phyloP scores from a whole-genome alignment of 37 sponge, comb jelly and placozoan genomes.

The Haliclona indistincta region DNA sequence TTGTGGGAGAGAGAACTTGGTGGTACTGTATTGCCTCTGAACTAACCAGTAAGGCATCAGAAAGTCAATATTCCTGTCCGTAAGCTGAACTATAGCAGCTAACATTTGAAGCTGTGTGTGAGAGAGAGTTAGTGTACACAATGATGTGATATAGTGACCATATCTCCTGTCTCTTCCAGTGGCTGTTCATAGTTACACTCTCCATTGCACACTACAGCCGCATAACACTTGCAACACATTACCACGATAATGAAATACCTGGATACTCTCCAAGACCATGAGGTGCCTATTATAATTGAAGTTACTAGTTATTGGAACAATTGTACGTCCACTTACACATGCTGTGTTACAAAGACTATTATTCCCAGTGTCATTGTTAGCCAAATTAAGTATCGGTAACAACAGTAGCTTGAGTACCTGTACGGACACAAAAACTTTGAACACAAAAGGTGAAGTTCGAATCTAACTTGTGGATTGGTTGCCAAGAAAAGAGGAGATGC shows the following conservation, averaged over 20 bases:
- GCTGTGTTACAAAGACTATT: conserved; percentile 55
- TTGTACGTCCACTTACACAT: conserved; percentile 35
- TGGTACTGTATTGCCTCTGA: neutral
- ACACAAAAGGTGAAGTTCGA: too few species aligned
- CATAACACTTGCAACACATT: too few species aligned
- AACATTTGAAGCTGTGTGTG: conserved; percentile 33
- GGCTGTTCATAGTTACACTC: conserved; percentile 78
- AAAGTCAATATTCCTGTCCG: neutral
- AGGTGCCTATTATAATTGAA: conserved; percentile 64
- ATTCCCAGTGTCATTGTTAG: conserved; percentile 63
- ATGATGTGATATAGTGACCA: too few species aligned
- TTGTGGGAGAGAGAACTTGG: too few species aligned
- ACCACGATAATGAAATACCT: conserved; percentile 9
- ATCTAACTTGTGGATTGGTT: conserved; percentile 6
- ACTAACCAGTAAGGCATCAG: conserved; percentile 24
- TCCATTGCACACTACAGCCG: conserved; percentile 16
- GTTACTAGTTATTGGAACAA: conserved; percentile 58
- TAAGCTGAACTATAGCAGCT: conserved; percentile 12
- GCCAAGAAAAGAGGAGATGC: conserved; percentile 70
- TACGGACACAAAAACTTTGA: too few species aligned
- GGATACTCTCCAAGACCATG: conserved; percentile 84
- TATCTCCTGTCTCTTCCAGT: conserved; percentile 76
- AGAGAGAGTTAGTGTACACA: too few species aligned
- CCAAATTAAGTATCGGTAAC: conserved; percentile 61
- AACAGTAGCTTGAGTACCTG: conserved; percentile 26